These are phyloP conservation scores for Hydropotes inermis DNA, from an alignment of 2,113 vertebrate genomes.

Conservation along the genomic window DNA sequence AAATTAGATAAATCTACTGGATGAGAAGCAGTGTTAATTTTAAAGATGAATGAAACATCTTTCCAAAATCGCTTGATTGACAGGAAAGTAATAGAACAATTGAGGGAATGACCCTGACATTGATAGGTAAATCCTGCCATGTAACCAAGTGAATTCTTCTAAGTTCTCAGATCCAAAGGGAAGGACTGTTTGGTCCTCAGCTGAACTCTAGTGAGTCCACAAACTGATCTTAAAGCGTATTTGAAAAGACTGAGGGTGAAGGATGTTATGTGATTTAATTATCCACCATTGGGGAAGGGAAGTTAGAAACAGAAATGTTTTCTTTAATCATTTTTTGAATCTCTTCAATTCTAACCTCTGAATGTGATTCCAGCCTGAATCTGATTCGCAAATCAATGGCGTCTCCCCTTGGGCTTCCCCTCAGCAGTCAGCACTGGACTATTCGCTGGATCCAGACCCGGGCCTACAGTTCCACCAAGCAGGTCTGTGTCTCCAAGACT, in stretches of 20 bases:
- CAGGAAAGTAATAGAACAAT: not conserved
- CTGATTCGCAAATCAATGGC: conserved; percentile 89
- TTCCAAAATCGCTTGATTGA: not conserved
- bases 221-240: not conserved
- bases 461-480: conserved; percentile 85
- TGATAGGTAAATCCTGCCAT: not conserved
- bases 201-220: rapidly evolving
- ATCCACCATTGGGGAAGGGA: too few species aligned
- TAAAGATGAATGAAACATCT: not conserved
- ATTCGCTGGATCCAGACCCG: conserved; percentile 80
- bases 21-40: not conserved
- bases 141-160: not conserved
- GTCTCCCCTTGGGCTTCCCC: conserved; percentile 85
- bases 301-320: not conserved
- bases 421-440: conserved; percentile 79
- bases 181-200: not conserved
- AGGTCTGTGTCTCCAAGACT: conserved; percentile 81
- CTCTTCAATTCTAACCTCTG: not conserved
- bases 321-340: not conserved
- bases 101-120: not conserved
- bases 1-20: not conserved
- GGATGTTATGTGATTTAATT: not conserved
- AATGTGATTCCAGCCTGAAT: conserved; percentile 86
- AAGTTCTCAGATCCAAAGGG: not conserved
- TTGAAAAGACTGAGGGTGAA: not conserved